Evolutionary conservation across 2,113 vertebrate genomes (phyloP).

Genomic region (Myanophis thanlyinensis): DNA sequence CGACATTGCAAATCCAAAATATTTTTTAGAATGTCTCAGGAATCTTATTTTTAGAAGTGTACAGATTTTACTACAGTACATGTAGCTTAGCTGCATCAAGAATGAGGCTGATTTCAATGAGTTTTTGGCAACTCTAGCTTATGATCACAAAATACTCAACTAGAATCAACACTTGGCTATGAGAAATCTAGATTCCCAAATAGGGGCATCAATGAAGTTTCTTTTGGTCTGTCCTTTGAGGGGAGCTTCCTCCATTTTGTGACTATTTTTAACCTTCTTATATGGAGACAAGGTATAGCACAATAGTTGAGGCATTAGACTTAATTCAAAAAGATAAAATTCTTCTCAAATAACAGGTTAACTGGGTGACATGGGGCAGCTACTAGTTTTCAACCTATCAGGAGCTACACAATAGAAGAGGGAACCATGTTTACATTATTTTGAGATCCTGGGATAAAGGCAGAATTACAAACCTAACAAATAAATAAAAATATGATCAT

Average conservation of each 20-base stretch:
- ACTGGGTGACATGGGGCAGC: not conserved
- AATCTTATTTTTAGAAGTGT: not conserved
- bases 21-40: not conserved
- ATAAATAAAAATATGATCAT: not conserved
- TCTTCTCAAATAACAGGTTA: not conserved
- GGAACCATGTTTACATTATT: not conserved
- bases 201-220: not conserved
- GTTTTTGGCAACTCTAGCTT: not conserved
- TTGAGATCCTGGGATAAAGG: not conserved
- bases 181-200: not conserved
- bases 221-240: not conserved
- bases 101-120: not conserved
- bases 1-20: not conserved
- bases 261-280: not conserved
- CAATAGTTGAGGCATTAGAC: not conserved
- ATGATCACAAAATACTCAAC: not conserved
- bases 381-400: not conserved
- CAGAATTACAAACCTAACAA: not conserved
- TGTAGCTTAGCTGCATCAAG: not conserved
- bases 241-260: not conserved
- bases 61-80: not conserved
- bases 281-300: not conserved
- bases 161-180: not conserved
- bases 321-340: not conserved
- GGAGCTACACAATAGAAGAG: not conserved